Evolutionary conservation across 2,113 vertebrate genomes (phyloP).

Genomic region (Periophthalmodon schlosseri): DNA sequence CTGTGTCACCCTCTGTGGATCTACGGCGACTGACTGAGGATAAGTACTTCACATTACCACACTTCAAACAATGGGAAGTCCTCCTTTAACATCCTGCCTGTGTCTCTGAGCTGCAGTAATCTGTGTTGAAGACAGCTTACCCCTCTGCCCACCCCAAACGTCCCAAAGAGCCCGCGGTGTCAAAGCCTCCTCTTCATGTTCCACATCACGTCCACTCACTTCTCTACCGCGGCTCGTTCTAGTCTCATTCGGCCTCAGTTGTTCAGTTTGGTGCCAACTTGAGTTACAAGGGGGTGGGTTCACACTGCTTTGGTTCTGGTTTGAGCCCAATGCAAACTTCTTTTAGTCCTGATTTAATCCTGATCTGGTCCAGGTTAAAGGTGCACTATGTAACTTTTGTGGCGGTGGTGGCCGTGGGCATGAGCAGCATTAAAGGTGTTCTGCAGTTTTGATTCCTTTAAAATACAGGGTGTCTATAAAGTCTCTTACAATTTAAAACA

Average conservation of each 20-base stretch:
- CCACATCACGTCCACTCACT: conserved; percentile 15
- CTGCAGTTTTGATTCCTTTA: no score
- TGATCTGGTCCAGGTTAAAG: no score
- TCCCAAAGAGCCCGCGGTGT: conserved; percentile 43
- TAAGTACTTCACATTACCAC: conserved; percentile 8
- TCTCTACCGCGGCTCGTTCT: conserved; percentile 8
- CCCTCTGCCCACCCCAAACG: conserved; percentile 24
- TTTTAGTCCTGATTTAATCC: no score
- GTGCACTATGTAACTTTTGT: no score
- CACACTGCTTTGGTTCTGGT: conserved; percentile 17
- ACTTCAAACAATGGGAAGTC: conserved; percentile 12
- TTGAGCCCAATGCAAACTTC: no score
- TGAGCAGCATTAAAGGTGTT: no score
- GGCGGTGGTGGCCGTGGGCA: no score
- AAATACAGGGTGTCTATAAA: no score
- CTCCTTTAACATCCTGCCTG: conserved; percentile 18
- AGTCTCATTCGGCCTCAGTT: conserved; percentile 15
- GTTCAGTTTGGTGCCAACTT: conserved; percentile 24
- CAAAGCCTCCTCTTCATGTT: conserved; percentile 22
- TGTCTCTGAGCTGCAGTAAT: conserved; percentile 31
- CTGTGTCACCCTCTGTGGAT: conserved; percentile 1
- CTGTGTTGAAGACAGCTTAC: conserved; percentile 49
- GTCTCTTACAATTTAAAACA: no score
- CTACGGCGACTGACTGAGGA: neutral
- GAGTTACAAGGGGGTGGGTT: conserved; percentile 3